These are phyloP conservation scores for Takifugu flavidus DNA, from an alignment of 2,113 vertebrate species.

Conservation along the genomic window DNA sequence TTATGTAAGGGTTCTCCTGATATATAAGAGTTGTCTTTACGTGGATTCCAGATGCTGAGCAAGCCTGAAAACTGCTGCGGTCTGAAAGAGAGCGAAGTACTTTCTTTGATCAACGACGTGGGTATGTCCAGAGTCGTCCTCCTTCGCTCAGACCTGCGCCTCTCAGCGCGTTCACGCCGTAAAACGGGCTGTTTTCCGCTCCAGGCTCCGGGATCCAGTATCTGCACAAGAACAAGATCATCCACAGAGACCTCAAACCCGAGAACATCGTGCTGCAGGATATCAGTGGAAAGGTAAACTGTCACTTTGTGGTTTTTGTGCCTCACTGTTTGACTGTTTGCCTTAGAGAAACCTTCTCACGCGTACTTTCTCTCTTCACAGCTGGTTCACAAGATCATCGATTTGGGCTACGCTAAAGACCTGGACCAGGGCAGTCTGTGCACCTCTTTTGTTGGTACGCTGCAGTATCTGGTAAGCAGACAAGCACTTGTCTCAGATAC, in stretches of 20 bases:
- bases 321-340: neutral
- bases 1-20: neutral
- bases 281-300: constrained; percentile 85
- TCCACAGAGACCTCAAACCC: constrained; percentile 96
- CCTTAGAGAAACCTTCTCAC: neutral
- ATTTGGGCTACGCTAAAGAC: constrained; percentile 97
- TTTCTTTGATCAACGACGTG: constrained; percentile 89
- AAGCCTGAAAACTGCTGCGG: constrained; percentile 98
- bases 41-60: constrained; percentile 82
- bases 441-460: constrained; percentile 95
- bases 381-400: constrained; percentile 95
- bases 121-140: constrained; percentile 70
- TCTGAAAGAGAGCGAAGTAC: constrained; percentile 95
- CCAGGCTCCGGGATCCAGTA: constrained; percentile 95
- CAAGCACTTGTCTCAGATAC: neutral
- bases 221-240: constrained; percentile 97
- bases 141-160: accelerated
- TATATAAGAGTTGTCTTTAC: neutral
- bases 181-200: neutral
- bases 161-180: neutral
- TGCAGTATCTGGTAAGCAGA: constrained; percentile 91
- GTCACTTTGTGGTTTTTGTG: neutral
- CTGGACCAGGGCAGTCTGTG: constrained; percentile 97
- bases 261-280: constrained; percentile 98
- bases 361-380: constrained; percentile 37